These are phyloP conservation scores for Hepsetus odoe DNA, from an alignment of 2,113 vertebrate genomes.

Conservation along the genomic window DNA sequence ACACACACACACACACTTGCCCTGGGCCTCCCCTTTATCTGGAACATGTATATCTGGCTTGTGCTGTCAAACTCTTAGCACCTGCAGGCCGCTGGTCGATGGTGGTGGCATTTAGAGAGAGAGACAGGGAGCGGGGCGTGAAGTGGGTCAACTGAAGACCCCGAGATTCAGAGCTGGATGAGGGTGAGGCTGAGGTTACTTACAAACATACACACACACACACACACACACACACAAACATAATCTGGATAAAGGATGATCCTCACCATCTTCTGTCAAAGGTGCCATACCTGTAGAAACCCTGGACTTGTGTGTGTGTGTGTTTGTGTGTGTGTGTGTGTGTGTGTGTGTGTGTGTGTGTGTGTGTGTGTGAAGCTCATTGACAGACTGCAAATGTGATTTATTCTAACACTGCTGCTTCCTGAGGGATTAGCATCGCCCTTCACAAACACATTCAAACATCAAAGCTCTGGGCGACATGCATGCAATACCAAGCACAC, in stretches of 20 bases:
- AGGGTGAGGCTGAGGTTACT: slow-evolving; percentile 70
- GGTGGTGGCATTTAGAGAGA: slow-evolving; percentile 55
- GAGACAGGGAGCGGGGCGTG: slow-evolving; percentile 58
- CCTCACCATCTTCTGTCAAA: background rate
- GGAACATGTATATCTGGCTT: slow-evolving; percentile 70
- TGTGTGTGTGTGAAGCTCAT: background rate
- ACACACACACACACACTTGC: slow-evolving; percentile 37
- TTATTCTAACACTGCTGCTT: background rate
- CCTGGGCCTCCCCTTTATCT: slow-evolving; percentile 69
- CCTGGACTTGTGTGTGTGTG: background rate
- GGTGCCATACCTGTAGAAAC: background rate
- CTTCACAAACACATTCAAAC: background rate
- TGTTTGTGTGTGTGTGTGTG: too few species aligned
- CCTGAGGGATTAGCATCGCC: background rate
- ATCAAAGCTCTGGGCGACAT: background rate
- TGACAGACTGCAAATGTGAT: background rate
- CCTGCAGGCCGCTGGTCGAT: slow-evolving; percentile 70
- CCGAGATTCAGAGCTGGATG: slow-evolving; percentile 58
- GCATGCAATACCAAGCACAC: background rate
- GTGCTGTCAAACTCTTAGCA: slow-evolving; percentile 79
- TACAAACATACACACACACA: slow-evolving; percentile 45
- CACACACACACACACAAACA: slow-evolving; percentile 7
- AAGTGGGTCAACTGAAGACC: slow-evolving; percentile 75
- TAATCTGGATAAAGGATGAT: background rate
- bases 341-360: too few species aligned